Base-by-base conservation (phyloP, 2,888 invertebrate genomes). In the Brenthis ino region DNA sequence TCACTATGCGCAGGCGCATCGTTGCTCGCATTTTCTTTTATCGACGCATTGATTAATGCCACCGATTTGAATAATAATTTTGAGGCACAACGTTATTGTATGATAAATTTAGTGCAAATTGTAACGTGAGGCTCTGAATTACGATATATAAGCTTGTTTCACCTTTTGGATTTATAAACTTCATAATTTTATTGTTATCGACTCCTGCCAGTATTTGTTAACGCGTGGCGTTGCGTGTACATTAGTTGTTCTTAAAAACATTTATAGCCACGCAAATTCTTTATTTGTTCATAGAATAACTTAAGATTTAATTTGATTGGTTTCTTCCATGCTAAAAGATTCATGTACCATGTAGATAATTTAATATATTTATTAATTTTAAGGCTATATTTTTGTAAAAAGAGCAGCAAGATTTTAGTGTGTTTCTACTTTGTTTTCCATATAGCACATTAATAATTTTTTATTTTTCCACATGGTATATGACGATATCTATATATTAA, bases 61-160 rank as follows among this genome's bases (percentile, higher is more conserved):
- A 81, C 82, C 87, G 91, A 93, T 93, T 93, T 93, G 89, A 93
- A 93, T 93, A 93, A 93, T 92, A 91, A 91, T 92, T 89, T 91
- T 89, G 86, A 87, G 88, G 86, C 88, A 90, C 89, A 88, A 91
- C 89, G 89, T 92, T 92, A 92, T 91, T 91, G 91, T 93, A 88
- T 91, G 91, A 93, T 92, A 91, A 93, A 91, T 93, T 93, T 91
- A 91, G 92, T 92, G 92, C 89, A 90, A 91, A 92, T 91, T 91
- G 91, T 92, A 88, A 90, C 85, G 83, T 85, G 86, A 85, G 70
- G 56, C 64, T 57, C 61, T 67, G 69, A 72, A 67, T 72, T 69
- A 69, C 67, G 55, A 67, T 67, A 67, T 61, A 61, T 56, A 67
- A 20, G 43, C 56, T 28, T 51, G 61, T 67, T 56, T 57, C 53